Conservation (phyloP, 2,797 vertebrate species). For the Anguilla anguilla region DNA sequence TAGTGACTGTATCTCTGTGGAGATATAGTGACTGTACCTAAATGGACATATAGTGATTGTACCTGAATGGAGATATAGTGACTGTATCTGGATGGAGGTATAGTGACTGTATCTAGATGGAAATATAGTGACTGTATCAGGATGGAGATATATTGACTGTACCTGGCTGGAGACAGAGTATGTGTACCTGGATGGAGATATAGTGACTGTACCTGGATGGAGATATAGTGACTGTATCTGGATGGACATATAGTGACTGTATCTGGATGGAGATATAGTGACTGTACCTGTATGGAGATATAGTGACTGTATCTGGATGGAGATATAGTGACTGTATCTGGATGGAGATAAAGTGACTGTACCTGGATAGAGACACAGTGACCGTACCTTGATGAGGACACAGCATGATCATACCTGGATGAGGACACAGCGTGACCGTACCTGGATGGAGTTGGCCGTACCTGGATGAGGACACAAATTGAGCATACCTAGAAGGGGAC, state of each 20-base stretch:
- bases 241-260: constrained; percentile 67
- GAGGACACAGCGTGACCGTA: constrained; percentile 74
- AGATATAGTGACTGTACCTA: constrained; percentile 83
- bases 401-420: constrained; percentile 83
- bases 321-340: constrained; percentile 84
- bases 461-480: not conserved
- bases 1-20: constrained; percentile 74
- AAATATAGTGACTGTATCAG: constrained; percentile 75
- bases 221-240: constrained; percentile 74
- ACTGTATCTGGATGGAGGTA: constrained; percentile 91
- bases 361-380: constrained; percentile 94
- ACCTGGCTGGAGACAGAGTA: constrained; percentile 87
- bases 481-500: not conserved
- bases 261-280: constrained; percentile 91
- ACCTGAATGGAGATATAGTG: constrained; percentile 91
- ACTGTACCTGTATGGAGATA: constrained; percentile 91
- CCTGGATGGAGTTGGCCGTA: constrained; percentile 84
- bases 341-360: constrained; percentile 79
- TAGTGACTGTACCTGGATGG: constrained; percentile 86
- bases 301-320: constrained; percentile 83
- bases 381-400: too few relatives aligned
- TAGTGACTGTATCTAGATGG: not conserved
- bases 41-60: constrained; percentile 78
- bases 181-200: constrained; percentile 72
- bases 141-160: constrained; percentile 78